Evolutionary conservation across 2,888 invertebrate species (phyloP).

Genomic region (Scotopteryx bipunctaria): DNA sequence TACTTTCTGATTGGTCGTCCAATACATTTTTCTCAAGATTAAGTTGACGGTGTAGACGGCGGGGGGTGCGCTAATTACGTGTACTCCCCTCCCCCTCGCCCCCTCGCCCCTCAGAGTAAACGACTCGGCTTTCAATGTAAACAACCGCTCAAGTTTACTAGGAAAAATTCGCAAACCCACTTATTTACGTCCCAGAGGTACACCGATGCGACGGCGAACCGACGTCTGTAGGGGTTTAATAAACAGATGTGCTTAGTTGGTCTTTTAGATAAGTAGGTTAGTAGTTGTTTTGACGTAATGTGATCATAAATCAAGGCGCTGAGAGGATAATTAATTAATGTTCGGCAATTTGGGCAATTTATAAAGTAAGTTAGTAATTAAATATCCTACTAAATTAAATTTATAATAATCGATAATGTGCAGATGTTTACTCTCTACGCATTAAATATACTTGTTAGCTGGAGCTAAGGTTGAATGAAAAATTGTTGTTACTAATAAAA

Average conservation of each 20-base stretch:
- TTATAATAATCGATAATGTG: no score
- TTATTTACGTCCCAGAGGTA: slow-evolving; percentile 73
- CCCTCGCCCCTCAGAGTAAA: slow-evolving; percentile 63
- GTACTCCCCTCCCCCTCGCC: slow-evolving; percentile 58
- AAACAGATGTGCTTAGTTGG: slow-evolving; percentile 36
- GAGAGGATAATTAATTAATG: not conserved
- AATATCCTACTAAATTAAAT: no score
- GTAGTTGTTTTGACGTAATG: slow-evolving; percentile 8
- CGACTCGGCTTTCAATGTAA: slow-evolving; percentile 77
- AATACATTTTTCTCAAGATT: slow-evolving; percentile 59
- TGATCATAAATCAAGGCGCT: not conserved
- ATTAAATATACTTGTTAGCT: no score
- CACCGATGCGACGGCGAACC: slow-evolving; percentile 51
- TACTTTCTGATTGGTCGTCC: slow-evolving; percentile 52
- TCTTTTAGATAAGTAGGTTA: slow-evolving; percentile 26
- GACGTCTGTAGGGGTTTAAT: slow-evolving; percentile 41
- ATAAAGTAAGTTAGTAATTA: no score
- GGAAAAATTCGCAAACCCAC: slow-evolving; percentile 78
- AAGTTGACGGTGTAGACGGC: slow-evolving; percentile 59
- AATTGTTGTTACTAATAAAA: no score
- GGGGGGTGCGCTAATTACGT: slow-evolving; percentile 74
- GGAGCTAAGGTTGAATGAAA: no score
- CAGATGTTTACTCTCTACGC: no score
- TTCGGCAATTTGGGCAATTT: not conserved
- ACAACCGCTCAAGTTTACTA: slow-evolving; percentile 75